phyloP scores from a whole-genome alignment of 2,888 invertebrate species.

The Pyrrhosoma nymphula region DNA sequence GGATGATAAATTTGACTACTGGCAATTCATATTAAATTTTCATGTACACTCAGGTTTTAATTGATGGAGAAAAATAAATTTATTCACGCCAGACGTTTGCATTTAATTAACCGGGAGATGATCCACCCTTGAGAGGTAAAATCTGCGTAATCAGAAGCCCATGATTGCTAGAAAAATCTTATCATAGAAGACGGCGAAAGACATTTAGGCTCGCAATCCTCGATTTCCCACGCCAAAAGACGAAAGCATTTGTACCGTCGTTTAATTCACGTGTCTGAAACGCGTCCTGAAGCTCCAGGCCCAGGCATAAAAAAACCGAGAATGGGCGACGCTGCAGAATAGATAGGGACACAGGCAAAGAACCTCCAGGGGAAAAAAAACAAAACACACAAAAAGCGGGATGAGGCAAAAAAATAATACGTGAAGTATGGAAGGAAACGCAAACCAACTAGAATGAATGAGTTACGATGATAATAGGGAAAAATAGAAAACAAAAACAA shows the following conservation, averaged over 20 bases:
- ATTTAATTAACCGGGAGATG: too few species aligned
- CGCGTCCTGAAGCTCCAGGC: background rate
- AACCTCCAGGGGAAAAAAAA: background rate
- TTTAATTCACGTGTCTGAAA: background rate
- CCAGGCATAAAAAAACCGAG: background rate
- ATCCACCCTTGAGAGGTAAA: too few species aligned
- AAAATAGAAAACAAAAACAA: background rate
- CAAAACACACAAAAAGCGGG: background rate
- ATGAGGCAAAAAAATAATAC: background rate
- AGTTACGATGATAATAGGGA: background rate
- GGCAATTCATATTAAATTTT: too few species aligned
- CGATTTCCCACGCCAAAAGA: too few species aligned
- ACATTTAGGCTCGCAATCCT: too few species aligned
- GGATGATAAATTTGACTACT: too few species aligned
- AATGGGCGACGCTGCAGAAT: background rate
- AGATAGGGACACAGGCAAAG: background rate
- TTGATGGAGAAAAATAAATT: too few species aligned
- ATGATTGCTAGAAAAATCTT: too few species aligned
- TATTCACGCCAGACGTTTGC: too few species aligned
- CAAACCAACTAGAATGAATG: background rate
- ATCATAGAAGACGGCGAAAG: too few species aligned
- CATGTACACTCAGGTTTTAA: too few species aligned
- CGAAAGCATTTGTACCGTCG: background rate
- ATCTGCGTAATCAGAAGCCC: too few species aligned
- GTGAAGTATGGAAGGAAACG: background rate